These are phyloP conservation scores for Catharus ustulatus DNA, from an alignment of 2,797 vertebrate species.

Conservation along the genomic window DNA sequence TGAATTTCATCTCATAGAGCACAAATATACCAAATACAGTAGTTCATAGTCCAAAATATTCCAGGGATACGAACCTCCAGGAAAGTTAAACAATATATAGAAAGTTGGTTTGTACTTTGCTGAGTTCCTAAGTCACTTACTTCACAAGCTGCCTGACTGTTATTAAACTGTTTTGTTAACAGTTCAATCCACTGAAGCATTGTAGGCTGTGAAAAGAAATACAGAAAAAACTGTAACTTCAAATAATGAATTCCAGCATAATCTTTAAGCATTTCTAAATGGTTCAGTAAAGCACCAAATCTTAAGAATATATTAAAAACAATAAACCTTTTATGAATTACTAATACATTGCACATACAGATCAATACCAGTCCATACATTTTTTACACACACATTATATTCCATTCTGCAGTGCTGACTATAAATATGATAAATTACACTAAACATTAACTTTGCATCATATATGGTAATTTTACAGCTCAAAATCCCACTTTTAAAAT, in stretches of 20 bases:
- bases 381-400: background rate
- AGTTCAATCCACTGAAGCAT: conserved; percentile 99
- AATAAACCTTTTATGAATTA: background rate
- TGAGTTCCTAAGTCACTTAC: conserved; percentile 75
- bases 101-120: conserved; percentile 55
- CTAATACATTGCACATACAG: background rate
- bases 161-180: conserved; percentile 99
- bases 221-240: conserved; percentile 9
- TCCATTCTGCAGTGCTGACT: background rate
- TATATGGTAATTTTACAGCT: background rate
- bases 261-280: background rate
- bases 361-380: background rate
- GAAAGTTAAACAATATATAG: conserved; percentile 56
- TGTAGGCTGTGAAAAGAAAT: conserved; percentile 85
- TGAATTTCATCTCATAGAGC: background rate
- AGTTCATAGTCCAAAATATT: conserved; percentile 56
- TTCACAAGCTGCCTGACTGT: conserved; percentile 99
- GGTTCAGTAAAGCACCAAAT: background rate
- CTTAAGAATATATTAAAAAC: background rate
- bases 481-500: background rate
- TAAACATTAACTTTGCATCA: background rate
- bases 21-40: conserved; percentile 44
- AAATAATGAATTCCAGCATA: background rate
- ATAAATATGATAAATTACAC: background rate
- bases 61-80: conserved; percentile 58